Base-by-base conservation (phyloP, 1,140 invertebrate genomes). In the Calliopsis andreniformis region DNA sequence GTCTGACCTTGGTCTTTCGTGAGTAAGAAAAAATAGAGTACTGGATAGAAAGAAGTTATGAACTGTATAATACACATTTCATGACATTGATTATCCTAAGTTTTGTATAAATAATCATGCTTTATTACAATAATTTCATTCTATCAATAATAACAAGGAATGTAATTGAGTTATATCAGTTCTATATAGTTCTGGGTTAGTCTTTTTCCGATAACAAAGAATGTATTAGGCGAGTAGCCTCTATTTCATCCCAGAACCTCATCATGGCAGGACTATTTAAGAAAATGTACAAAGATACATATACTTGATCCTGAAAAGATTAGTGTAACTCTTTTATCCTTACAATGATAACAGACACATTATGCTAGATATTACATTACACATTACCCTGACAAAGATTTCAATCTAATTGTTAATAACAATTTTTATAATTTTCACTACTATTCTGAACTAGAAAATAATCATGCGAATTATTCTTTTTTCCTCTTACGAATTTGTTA, bases 181-280 rank as follows among this genome's bases (percentile, higher is more conserved):
- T 84, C 68, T 80, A 84, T 80, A 83, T 51, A 83, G 58, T 55
- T 83, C 64, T 83, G 69, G 69, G 64, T 83, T 83, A 82, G 80
- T 82, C 76, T 82, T 79, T 78, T 67, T 69, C n/a, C 47, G n/a
- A 70, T 62, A 64, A 83, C 61, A 79, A 28, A 82, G 59, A 69
- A 45, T 56, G 18, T 56, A 42, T 68, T 58, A 56, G 79, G 55
- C 58, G 16, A 47, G 64, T 32, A 59, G 64, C 80, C 62, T 18
- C 49, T 73, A 73, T 43, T 70, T 82, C 68, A 73, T 67, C 76
- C 76, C 76, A 83, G 69, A 69, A 55, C 78, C 63, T 69, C 47
- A 78, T 83, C 82, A 83, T 82, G 81, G 81, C 81, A 83, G 81
- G 80, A 82, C 68, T 69, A 66, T 78, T 82, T 73, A 78, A 82